Percentiles rank a stretch among this genome's conserved stretches.
Evolutionary conservation across 2,888 invertebrate species (phyloP).

Genomic region (Nipponacmea schrenckii): DNA sequence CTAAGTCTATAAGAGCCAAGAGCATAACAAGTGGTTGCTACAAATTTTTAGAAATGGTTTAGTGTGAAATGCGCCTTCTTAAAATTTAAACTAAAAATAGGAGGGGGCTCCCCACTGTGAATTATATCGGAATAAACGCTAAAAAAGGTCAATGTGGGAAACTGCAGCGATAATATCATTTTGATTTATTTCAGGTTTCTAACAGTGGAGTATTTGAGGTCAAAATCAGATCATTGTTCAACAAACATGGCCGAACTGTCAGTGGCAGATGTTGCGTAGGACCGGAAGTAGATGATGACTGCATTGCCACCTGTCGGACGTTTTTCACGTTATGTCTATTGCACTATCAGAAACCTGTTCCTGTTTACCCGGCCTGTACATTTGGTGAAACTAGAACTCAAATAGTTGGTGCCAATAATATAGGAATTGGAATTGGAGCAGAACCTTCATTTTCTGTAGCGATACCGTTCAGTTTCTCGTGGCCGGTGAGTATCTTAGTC

Average conservation of each 20-base stretch:
- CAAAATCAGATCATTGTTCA: slow-evolving; percentile 42
- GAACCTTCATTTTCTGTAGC: slow-evolving; percentile 25
- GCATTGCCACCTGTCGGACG: slow-evolving; percentile 44
- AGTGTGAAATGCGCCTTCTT: too few species aligned
- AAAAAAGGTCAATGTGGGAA: too few species aligned
- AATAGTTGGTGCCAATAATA: slow-evolving; percentile 72
- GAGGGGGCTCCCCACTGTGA: too few species aligned
- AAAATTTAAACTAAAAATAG: too few species aligned
- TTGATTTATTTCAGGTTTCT: slow-evolving; percentile 36
- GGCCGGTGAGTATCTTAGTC: slow-evolving; percentile 50
- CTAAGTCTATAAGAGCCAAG: too few species aligned
- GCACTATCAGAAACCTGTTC: slow-evolving; percentile 92
- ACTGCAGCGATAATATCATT: too few species aligned
- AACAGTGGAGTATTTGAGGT: slow-evolving; percentile 49
- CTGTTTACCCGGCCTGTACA: slow-evolving; percentile 77
- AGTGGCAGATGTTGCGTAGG: slow-evolving; percentile 46
- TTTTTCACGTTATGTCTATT: slow-evolving; percentile 82
- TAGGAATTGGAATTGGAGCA: slow-evolving; percentile 28
- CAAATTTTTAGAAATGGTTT: too few species aligned
- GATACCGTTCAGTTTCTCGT: slow-evolving; percentile 45
- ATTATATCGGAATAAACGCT: too few species aligned
- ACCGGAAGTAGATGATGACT: slow-evolving; percentile 32
- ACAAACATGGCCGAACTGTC: slow-evolving; percentile 42
- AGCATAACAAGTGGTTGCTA: too few species aligned
- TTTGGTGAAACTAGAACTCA: slow-evolving; percentile 92